Evolutionary conservation across 2,113 vertebrate genomes (phyloP), one percentile per base, ranked within the genome.

Genomic region (Pyxicephalus adspersus): DNA sequence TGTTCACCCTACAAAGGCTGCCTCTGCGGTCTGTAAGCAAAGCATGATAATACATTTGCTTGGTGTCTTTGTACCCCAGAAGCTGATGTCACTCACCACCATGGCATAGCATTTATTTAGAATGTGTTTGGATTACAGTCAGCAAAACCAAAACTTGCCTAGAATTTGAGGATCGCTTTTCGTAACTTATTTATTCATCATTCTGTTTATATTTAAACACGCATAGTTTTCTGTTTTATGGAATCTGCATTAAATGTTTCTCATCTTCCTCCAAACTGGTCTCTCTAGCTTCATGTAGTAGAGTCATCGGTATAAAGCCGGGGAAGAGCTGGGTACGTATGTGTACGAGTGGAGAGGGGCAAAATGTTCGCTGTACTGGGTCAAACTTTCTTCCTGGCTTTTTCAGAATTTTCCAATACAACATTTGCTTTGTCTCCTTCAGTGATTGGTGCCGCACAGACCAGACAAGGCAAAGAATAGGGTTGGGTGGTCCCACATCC

Each of bases 171-270:
- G 73, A 19, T 64, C 34, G 26, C 34, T 61, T 63, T 22, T 7
- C 29, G 38, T 26, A 76, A 64, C 58, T 51, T 64, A 76, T 76
- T 76, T 76, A 76, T 64, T 76, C 34, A 16, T 31, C 26, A 31
- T 61, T 64, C 4, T 63, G 73, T 76, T 38, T 60, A 18, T 60
- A 64, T 76, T 63, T 50, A 76, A 50, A 63, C 72, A 60, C 45
- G 52, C 51, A 45, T 45, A 22, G 57, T 50, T 18, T 26, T 63
- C 34, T 76, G 31, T 63, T 76, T 63, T 58, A 34, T 23, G 55
- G 54, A 57, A 23, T 74, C 71, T 74, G 71, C 57, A 74, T 74
- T 74, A 74, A 74, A 74, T 58, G 71, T 57, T 74, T 74, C 71
- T 60, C 71, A 25, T 74, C 71, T 34, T 60, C 55, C 71, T 74